A percentile compares a stretch with the other conserved stretches of the same genome.
Conservation (phyloP, 1,140 invertebrate species). For the Leptinotarsa defecta region DNA sequence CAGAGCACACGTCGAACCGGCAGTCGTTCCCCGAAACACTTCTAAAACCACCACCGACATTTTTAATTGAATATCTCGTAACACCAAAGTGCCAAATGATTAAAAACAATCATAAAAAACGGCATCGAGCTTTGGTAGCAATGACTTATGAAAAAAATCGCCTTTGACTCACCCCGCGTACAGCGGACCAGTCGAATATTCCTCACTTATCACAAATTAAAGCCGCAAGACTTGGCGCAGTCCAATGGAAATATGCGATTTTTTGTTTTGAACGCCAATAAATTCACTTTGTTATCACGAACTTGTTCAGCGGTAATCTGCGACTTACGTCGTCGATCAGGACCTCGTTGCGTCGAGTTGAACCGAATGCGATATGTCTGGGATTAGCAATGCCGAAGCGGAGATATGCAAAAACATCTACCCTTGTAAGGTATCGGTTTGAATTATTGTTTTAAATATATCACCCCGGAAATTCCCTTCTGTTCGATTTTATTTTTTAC, state of each 20-base stretch:
- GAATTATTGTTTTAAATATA: constrained; percentile 31
- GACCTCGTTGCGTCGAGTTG: not conserved
- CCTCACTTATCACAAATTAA: not conserved
- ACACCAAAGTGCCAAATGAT: constrained; percentile 29
- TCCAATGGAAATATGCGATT: constrained; percentile 21
- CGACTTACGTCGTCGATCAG: constrained; percentile 10
- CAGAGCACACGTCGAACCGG: not conserved
- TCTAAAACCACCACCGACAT: constrained; percentile 7
- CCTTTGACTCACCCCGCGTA: constrained; percentile 23
- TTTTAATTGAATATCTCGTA: constrained; percentile 25
- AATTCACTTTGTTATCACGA: constrained; percentile 28
- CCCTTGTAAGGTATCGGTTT: constrained; percentile 31
- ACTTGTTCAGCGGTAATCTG: not conserved
- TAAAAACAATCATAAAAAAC: constrained; percentile 24
- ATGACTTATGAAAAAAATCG: constrained; percentile 25
- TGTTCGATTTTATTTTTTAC: constrained; percentile 31
- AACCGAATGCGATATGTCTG: not conserved
- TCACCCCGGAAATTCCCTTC: constrained; percentile 25
- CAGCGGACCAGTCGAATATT: constrained; percentile 3
- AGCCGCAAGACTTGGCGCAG: not conserved
- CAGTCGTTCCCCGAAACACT: not conserved
- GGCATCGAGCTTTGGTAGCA: constrained; percentile 5
- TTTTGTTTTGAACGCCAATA: constrained; percentile 32
- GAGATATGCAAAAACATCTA: constrained; percentile 26
- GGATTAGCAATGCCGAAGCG: not conserved